Conservation (phyloP, 2,797 vertebrate species). For the Pipistrellus nathusii region DNA sequence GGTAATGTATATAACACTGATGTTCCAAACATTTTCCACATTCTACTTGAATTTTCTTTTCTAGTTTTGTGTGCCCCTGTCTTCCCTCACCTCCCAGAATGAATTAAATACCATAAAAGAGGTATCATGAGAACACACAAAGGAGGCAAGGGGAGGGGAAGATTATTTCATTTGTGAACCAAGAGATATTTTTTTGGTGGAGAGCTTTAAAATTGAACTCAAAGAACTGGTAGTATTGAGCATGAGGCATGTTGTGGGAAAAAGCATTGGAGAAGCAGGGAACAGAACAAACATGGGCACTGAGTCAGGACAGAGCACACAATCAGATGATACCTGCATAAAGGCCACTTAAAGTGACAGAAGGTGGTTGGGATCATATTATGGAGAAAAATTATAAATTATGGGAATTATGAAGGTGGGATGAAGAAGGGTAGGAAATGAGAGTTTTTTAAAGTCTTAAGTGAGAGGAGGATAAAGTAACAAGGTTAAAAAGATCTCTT, state of each 20-base stretch:
- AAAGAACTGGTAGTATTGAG: not conserved
- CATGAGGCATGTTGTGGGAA: not conserved
- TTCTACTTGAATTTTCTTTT: not conserved
- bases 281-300: rapidly evolving
- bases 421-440: not conserved
- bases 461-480: not conserved
- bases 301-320: not conserved
- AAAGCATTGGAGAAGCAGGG: not conserved
- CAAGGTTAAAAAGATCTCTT: not conserved
- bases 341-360: not conserved
- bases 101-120: not conserved
- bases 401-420: not conserved
- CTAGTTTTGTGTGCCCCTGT: not conserved
- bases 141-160: not conserved
- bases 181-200: not conserved
- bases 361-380: not conserved
- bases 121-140: not conserved
- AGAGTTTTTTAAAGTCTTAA: not conserved
- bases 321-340: not conserved
- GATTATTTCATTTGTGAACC: not conserved
- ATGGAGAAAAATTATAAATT: not conserved
- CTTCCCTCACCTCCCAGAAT: not conserved
- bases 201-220: not conserved
- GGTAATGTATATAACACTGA: not conserved
- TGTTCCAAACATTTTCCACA: not conserved